Evolutionary conservation across 2,888 invertebrate genomes (phyloP).

Genomic region (Agapetus fuscipes): DNA sequence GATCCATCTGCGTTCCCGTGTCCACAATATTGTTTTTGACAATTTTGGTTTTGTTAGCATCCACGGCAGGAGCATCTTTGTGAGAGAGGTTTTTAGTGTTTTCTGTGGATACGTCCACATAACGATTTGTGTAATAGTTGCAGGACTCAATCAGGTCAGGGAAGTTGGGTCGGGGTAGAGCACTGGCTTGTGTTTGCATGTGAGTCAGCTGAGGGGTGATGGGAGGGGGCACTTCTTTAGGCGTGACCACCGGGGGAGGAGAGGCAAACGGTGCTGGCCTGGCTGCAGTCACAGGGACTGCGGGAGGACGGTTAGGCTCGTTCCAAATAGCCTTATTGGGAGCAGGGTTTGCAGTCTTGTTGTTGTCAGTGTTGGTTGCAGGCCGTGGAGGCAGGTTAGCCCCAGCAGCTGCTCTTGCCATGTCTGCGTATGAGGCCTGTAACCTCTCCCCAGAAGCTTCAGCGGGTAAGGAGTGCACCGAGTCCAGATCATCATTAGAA

Average conservation of each 20-base stretch:
- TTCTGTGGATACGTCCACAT: constrained; percentile 17
- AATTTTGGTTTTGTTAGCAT: constrained; percentile 5
- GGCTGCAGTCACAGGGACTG: background rate
- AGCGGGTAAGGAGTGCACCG: constrained; percentile 74
- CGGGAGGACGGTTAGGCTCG: background rate
- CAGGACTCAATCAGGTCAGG: constrained; percentile 45
- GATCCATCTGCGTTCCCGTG: constrained; percentile 20
- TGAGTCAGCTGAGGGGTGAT: background rate
- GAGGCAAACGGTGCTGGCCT: constrained; percentile 1
- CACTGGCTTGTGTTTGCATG: constrained; percentile 1
- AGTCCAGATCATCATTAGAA: constrained; percentile 73
- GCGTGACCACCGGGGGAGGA: constrained; percentile 6
- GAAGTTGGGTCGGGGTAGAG: constrained; percentile 30
- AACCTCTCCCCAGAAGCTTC: constrained; percentile 36
- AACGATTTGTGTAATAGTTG: constrained; percentile 34
- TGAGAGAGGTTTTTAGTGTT: constrained; percentile 17
- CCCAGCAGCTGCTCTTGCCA: constrained; percentile 50
- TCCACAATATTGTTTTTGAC: constrained; percentile 23
- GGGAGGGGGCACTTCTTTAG: background rate
- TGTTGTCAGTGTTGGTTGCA: background rate
- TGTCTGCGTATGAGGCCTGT: constrained; percentile 71
- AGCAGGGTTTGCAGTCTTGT: constrained; percentile 5
- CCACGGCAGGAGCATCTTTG: constrained; percentile 6
- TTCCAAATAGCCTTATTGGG: constrained; percentile 11
- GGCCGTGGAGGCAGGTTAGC: constrained; percentile 11